Evolutionary conservation across 2,797 vertebrate genomes (phyloP).

Genomic region (Buphagus erythrorhynchus): DNA sequence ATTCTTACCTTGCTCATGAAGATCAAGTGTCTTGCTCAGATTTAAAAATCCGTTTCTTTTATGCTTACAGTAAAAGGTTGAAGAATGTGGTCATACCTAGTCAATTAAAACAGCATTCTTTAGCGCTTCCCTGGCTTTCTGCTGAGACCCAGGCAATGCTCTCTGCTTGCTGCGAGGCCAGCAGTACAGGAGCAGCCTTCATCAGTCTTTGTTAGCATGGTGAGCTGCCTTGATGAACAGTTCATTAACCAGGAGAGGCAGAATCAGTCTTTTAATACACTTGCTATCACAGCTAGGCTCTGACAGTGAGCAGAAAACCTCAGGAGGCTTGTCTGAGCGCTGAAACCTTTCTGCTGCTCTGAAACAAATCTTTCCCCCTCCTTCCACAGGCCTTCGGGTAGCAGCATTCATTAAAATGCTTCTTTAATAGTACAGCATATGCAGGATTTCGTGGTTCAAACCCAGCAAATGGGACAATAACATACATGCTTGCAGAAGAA

Average conservation of each 20-base stretch:
- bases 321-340: not conserved
- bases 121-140: conserved; percentile 22
- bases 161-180: conserved; percentile 16
- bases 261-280: conserved; percentile 62
- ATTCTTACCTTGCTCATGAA: conserved; percentile 48
- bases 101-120: conserved; percentile 51
- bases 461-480: not conserved
- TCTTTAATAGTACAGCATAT: not conserved
- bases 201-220: conserved; percentile 68
- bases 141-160: conserved; percentile 37
- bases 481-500: not conserved
- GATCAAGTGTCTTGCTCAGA: conserved; percentile 22
- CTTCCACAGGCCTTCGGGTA: not conserved
- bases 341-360: conserved; percentile 9
- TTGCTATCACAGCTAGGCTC: conserved; percentile 9
- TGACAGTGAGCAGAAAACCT: conserved; percentile 5
- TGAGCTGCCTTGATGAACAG: conserved; percentile 56
- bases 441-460: not conserved
- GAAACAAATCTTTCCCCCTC: conserved; percentile 13
- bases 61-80: conserved; percentile 43
- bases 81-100: conserved; percentile 51
- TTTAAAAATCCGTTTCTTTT: conserved; percentile 47
- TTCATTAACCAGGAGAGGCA: conserved; percentile 67
- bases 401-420: conserved; percentile 17
- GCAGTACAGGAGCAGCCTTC: conserved; percentile 54